Evolutionary conservation across 1,140 invertebrate species (phyloP).

Genomic region (Nasonia vitripennis): DNA sequence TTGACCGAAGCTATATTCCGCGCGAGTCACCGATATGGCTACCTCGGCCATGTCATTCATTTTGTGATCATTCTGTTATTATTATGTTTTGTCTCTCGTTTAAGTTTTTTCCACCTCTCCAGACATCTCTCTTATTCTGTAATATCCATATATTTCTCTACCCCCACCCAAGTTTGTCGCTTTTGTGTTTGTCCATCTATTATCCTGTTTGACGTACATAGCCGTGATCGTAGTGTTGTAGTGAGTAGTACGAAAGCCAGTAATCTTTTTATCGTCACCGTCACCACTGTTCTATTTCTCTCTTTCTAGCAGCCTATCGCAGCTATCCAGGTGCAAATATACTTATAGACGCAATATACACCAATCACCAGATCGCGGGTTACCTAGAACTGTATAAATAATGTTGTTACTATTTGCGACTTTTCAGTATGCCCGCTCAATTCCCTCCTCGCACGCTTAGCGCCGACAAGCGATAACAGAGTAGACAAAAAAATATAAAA

Average conservation of each 20-base stretch:
- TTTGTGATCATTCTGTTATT: constrained; percentile 47
- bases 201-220: constrained; percentile 70
- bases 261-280: constrained; percentile 74
- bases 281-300: constrained; percentile 76
- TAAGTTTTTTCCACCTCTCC: constrained; percentile 37
- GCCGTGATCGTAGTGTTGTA: constrained; percentile 72
- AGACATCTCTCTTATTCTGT: constrained; percentile 34
- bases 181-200: constrained; percentile 74
- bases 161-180: constrained; percentile 66
- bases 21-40: constrained; percentile 38
- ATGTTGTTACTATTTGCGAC: constrained; percentile 38
- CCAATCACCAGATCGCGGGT: constrained; percentile 70
- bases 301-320: constrained; percentile 76
- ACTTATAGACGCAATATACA: constrained; percentile 70
- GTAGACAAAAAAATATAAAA: background rate
- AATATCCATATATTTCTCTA: constrained; percentile 43
- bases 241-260: constrained; percentile 72
- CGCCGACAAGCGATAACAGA: background rate
- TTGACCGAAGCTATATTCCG: background rate
- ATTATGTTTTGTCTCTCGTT: constrained; percentile 30
- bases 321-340: constrained; percentile 75
- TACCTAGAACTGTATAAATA: constrained; percentile 50
- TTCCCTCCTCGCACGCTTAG: constrained; percentile 53
- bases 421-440: constrained; percentile 56
- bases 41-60: constrained; percentile 55